Evolutionary conservation across 2,888 invertebrate genomes (phyloP).

Genomic region (Seladonia tumulorum): DNA sequence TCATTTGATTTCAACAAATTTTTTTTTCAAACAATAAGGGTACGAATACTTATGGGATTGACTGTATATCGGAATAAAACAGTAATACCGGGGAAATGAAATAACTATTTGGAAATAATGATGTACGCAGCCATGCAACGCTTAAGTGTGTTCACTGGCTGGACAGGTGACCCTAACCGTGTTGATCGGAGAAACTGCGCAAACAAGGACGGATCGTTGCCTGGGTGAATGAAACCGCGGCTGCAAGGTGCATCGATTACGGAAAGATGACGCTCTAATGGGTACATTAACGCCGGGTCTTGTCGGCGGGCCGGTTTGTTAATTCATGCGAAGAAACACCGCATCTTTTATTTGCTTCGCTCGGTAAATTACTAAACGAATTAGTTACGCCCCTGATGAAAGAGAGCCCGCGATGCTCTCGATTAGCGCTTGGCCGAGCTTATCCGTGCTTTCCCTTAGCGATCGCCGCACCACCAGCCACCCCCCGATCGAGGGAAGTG

Average conservation of each 20-base stretch:
- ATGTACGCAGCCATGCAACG: too few relatives aligned
- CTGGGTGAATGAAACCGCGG: not conserved
- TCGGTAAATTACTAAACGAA: constrained; percentile 81
- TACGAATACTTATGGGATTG: too few relatives aligned
- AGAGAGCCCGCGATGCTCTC: constrained; percentile 65
- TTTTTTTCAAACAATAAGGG: too few relatives aligned
- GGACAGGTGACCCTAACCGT: not conserved
- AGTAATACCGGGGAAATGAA: too few relatives aligned
- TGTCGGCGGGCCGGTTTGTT: constrained; percentile 68
- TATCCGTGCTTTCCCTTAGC: constrained; percentile 57
- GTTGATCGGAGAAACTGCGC: not conserved
- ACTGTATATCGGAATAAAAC: too few relatives aligned
- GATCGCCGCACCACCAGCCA: constrained; percentile 34
- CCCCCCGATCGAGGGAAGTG: constrained; percentile 57
- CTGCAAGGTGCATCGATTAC: constrained; percentile 43
- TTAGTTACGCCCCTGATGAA: constrained; percentile 82
- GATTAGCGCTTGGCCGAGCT: constrained; percentile 70
- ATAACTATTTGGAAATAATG: too few relatives aligned
- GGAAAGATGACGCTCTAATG: constrained; percentile 52
- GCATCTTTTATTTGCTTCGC: constrained; percentile 77
- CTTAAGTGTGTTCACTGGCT: too few relatives aligned
- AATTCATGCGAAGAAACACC: constrained; percentile 77
- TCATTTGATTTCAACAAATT: too few relatives aligned
- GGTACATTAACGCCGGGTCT: constrained; percentile 55
- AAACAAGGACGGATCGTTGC: not conserved